Evolutionary conservation across 2,888 invertebrate species (phyloP).

Genomic region (Icerya purchasi): DNA sequence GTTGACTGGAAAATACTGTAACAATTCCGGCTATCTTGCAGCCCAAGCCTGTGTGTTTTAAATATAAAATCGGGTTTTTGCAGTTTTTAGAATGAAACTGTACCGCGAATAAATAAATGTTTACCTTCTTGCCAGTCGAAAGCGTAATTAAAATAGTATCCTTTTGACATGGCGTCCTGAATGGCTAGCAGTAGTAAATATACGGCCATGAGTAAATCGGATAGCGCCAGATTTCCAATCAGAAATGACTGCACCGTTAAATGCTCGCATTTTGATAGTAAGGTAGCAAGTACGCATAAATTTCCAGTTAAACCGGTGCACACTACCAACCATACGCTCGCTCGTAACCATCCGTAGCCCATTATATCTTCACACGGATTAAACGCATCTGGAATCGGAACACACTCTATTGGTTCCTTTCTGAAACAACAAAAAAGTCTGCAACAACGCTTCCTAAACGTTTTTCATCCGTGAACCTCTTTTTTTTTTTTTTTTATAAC

Average conservation of each 20-base stretch:
- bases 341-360: constrained; percentile 54
- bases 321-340: constrained; percentile 71
- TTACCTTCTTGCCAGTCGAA: constrained; percentile 67
- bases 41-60: constrained; percentile 38
- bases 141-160: constrained; percentile 73
- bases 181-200: constrained; percentile 65
- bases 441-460: neutral
- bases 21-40: constrained; percentile 73
- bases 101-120: constrained; percentile 3
- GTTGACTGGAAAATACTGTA: constrained; percentile 65
- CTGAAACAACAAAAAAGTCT: constrained; percentile 8
- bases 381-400: constrained; percentile 53
- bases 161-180: constrained; percentile 62
- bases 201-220: constrained; percentile 69
- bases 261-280: constrained; percentile 40
- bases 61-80: too few species aligned
- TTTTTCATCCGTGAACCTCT: too few species aligned
- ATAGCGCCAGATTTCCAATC: constrained; percentile 65
- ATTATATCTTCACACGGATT: constrained; percentile 82
- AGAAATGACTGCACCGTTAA: constrained; percentile 46
- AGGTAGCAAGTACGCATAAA: constrained; percentile 54
- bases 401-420: constrained; percentile 33
- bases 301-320: constrained; percentile 64
- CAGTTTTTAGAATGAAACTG: too few species aligned
- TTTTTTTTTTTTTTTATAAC: too few species aligned